A percentile compares a stretch with the other conserved stretches of the same genome.
Evolutionary conservation across 2,113 vertebrate species (phyloP).

Genomic region (Cochlearius cochlearius): DNA sequence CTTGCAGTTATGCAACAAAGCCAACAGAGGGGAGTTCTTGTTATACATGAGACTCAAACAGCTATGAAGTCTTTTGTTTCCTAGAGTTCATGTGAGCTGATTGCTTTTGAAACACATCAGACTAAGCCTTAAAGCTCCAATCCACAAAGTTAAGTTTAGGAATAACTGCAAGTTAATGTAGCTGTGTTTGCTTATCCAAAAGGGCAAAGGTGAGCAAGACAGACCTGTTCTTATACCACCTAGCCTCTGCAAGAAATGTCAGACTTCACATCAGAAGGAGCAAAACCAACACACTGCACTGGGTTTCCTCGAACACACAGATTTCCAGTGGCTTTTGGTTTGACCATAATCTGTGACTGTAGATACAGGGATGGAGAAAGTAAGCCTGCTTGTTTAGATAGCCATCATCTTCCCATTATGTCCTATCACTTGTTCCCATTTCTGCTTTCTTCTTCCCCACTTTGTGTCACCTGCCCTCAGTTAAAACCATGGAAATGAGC

Average conservation of each 20-base stretch:
- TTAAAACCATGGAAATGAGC: background rate
- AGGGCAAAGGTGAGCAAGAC: background rate
- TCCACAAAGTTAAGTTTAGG: background rate
- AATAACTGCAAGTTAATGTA: background rate
- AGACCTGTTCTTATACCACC: background rate
- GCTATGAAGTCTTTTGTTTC: background rate
- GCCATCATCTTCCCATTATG: background rate
- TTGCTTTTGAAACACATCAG: background rate
- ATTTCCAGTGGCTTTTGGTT: background rate
- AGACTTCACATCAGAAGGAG: background rate
- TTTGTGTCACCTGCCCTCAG: background rate
- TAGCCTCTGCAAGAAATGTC: background rate
- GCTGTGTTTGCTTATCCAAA: background rate
- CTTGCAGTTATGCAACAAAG: background rate
- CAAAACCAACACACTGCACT: background rate
- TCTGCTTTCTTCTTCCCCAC: background rate
- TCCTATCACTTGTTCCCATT: background rate
- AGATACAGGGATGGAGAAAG: background rate
- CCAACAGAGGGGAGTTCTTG: background rate
- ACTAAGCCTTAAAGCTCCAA: background rate
- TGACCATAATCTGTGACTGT: background rate
- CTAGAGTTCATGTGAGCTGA: background rate
- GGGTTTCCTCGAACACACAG: background rate
- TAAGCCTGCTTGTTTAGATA: background rate
- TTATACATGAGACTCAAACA: background rate